Base-by-base conservation (phyloP, 2,113 vertebrate species). In the Rutilus rutilus region DNA sequence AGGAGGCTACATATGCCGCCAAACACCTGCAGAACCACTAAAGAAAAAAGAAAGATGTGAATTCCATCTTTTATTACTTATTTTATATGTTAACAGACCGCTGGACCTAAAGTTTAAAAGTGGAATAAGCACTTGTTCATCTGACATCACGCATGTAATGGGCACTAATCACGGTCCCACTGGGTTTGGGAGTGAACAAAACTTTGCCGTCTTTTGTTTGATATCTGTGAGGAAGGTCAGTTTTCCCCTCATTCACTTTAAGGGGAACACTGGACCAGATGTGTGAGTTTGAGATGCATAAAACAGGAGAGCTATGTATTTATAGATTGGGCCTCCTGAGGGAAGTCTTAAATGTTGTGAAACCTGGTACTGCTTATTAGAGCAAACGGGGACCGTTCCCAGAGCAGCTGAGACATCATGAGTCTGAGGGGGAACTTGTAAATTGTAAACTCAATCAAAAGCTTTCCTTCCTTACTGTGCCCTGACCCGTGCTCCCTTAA, bases 311-410 rank as follows among this genome's bases (percentile, higher is more conserved):
- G 60, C 74, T 73, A 52, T 86, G 36, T 86, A 74, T 87, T 89
- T 88, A 86, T 39, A 86, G 86, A 86, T 76, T 76, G 65, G 78
- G 76, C 50, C 69, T 85, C 69, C 62, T 84, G 87, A 79, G 82
- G 69, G 78, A 87, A 36, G 25, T 86, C 21, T 81, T 87, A 81
- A 82, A 65, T 39, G 79, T 75, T 87, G 83, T 83, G 73, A 90
- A 89, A 90, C 86, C 78, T 59, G 25, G 85, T 69, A 84, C 30
- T 84, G 78, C 78, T 87, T 88, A 85, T 86, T 88, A 88, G 65
- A 67, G 19, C 76, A 23, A 71, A 59, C 36, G 42, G 65, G 85
- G 52, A 23, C 73, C 52, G 81, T 73, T 91, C 85, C 64, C 83
- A 76, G 69, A 77, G 50, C 73, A 79, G 74, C 42, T 27, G 78